Conservation (phyloP, 2,797 vertebrate genomes). For the Lithobates pipiens region DNA sequence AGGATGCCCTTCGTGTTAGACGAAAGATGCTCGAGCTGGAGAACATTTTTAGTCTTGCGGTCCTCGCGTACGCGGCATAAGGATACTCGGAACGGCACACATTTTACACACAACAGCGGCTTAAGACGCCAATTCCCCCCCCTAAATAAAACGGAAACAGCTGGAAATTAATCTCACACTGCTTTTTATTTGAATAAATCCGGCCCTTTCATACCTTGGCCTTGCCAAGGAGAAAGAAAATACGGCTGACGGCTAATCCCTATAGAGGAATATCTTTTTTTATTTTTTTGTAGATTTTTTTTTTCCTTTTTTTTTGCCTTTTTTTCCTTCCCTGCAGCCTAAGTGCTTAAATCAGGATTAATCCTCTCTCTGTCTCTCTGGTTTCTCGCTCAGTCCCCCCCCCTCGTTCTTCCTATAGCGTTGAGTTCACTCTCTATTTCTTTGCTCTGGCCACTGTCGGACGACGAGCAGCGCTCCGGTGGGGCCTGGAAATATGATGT, state of each 20-base stretch:
- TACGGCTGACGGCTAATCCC: constrained; percentile 58
- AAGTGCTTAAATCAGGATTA: constrained; percentile 62
- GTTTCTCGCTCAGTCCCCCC: constrained; percentile 24
- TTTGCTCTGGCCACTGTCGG: neutral
- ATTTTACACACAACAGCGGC: constrained; percentile 54
- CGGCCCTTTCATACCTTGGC: constrained; percentile 51
- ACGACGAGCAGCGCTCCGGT: neutral
- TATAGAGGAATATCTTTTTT: constrained; percentile 61
- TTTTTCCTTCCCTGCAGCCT: constrained; percentile 43
- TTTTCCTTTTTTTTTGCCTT: too few relatives aligned
- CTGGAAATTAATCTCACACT: constrained; percentile 61
- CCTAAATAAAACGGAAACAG: constrained; percentile 48
- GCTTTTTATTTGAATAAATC: constrained; percentile 57
- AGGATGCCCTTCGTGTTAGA: too few relatives aligned
- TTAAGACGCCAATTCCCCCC: constrained; percentile 40
- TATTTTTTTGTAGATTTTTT: constrained; percentile 12
- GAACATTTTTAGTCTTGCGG: too few relatives aligned
- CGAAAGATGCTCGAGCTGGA: too few relatives aligned
- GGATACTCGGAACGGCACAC: constrained; percentile 37
- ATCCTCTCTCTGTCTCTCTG: neutral
- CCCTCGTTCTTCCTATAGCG: constrained; percentile 38
- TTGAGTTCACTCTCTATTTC: neutral
- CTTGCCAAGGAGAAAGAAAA: constrained; percentile 37
- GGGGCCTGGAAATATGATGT: neutral
- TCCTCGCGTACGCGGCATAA: too few relatives aligned